Percentiles rank a stretch among this genome's conserved stretches.
These are phyloP conservation scores for Picus viridis DNA, from an alignment of 2,797 vertebrate genomes.

Conservation along the genomic window DNA sequence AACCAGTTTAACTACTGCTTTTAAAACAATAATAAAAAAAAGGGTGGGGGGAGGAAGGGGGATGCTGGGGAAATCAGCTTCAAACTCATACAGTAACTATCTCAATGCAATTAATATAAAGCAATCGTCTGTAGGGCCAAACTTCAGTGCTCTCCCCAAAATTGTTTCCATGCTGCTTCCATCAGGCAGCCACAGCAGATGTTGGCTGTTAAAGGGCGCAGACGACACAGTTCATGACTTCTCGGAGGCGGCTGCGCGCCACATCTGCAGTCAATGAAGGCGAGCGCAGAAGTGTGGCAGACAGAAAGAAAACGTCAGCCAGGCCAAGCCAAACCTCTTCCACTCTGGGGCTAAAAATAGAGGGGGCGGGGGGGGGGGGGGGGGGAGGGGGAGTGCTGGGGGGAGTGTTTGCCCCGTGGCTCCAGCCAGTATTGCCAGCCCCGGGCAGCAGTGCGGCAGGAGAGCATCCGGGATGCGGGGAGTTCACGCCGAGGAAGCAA, in stretches of 20 bases:
- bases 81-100: constrained; percentile 55
- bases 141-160: constrained; percentile 44
- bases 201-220: constrained; percentile 84
- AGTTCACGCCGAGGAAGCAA: constrained; percentile 68
- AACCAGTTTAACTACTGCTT: constrained; percentile 69
- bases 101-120: constrained; percentile 70
- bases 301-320: constrained; percentile 65
- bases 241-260: constrained; percentile 78
- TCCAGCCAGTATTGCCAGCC: constrained; percentile 58
- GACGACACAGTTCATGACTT: constrained; percentile 89
- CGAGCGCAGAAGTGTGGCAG: constrained; percentile 78
- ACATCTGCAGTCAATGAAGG: constrained; percentile 81
- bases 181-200: constrained; percentile 85
- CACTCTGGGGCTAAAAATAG: constrained; percentile 77
- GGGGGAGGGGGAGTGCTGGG: background rate
- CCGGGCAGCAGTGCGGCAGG: constrained; percentile 10
- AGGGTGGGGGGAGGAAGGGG: accelerated
- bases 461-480: constrained; percentile 69
- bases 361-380: background rate
- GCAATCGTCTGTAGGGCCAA: constrained; percentile 63
- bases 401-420: constrained; percentile 52
- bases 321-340: constrained; percentile 74
- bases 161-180: constrained; percentile 80
- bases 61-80: background rate
- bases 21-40: constrained; percentile 56